Evolutionary conservation across 2,888 invertebrate genomes (phyloP), one percentile per base, ranked within the genome.

Genomic region (Pseudoips prasinana): DNA sequence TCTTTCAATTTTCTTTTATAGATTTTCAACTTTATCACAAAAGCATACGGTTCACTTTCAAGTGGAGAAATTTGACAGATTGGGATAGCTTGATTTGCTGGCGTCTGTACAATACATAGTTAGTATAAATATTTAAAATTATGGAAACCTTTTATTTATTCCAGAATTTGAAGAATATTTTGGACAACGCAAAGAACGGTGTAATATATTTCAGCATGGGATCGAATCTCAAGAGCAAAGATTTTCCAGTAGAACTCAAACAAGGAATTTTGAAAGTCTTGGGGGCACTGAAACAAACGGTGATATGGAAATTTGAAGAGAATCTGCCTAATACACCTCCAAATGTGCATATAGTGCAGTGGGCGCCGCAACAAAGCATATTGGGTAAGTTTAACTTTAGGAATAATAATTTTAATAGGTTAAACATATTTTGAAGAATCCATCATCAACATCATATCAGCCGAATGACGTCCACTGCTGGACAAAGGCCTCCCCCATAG

Each of bases 241-340:
- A 56, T 1, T 58, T 79, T 55, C 66, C 79, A 3, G 56, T 55
- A 1, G 46, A 58, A 26, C 35, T 62, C 5, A 64, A 67, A 27
- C 37, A 38, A 5, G 51, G 38, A 1, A 32, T 89, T 1, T 26
- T 87, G 0, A 59, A 65, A 11, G 67, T 73, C 18, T 85, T 89
- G 30, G 53, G 73, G 1, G 58, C 48, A 10, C 46, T 90, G 22
- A 79, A 84, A 29, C 80, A 88, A 40, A 76, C 72, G 1, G 79
- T 89, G 0, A 25, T 90, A 1, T 88, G 86, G 88, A 89, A 86
- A 49, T 82, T 78, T 36, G 83, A 83, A 50, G 72, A 73, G 29
- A 45, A 56, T 0, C 24, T 80, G n/a, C 60, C 67, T 0, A 51
- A 67, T 33, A 33, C 64, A 6, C 80, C 83, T 0, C 59, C 66